Evolutionary conservation across 2,888 invertebrate species (phyloP).

Genomic region (Theristus sp.): DNA sequence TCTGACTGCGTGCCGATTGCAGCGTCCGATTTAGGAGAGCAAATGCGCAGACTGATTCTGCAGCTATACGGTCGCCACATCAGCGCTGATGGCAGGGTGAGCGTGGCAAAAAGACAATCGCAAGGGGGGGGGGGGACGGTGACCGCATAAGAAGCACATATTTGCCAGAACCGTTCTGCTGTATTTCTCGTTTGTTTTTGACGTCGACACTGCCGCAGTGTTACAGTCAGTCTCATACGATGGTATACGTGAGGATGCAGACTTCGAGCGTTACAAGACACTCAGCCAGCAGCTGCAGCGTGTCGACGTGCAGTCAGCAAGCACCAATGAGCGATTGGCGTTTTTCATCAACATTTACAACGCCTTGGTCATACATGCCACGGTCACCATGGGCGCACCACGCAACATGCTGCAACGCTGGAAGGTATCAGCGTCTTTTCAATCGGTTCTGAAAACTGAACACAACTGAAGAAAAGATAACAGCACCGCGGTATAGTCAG

Average conservation of each 20-base stretch:
- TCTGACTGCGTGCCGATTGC: conserved; percentile 22
- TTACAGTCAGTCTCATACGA: conserved; percentile 33
- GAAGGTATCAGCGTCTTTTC: conserved; percentile 29
- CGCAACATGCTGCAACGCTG: conserved; percentile 34
- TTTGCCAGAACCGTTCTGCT: no score
- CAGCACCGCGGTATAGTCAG: no score
- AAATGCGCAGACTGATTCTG: conserved; percentile 29
- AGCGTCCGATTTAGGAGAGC: conserved; percentile 30
- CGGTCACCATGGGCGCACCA: conserved; percentile 31
- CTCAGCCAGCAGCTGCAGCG: conserved; percentile 29
- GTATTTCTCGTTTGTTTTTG: no score
- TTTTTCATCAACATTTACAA: conserved; percentile 39
- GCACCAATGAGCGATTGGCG: conserved; percentile 31
- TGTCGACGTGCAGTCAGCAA: conserved; percentile 9
- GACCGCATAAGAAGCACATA: no score
- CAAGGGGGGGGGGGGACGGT: background rate
- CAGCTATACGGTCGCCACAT: conserved; percentile 30
- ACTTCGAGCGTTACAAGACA: conserved; percentile 28
- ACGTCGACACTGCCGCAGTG: no score
- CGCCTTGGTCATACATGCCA: conserved; percentile 36
- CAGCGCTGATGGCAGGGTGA: conserved; percentile 27
- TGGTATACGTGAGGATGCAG: conserved; percentile 28
- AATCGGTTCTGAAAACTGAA: no score
- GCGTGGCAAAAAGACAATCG: background rate
- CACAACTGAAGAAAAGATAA: no score